phyloP scores from a whole-genome alignment of 1,140 invertebrate genomes.

The Meloidogyne hapla region DNA sequence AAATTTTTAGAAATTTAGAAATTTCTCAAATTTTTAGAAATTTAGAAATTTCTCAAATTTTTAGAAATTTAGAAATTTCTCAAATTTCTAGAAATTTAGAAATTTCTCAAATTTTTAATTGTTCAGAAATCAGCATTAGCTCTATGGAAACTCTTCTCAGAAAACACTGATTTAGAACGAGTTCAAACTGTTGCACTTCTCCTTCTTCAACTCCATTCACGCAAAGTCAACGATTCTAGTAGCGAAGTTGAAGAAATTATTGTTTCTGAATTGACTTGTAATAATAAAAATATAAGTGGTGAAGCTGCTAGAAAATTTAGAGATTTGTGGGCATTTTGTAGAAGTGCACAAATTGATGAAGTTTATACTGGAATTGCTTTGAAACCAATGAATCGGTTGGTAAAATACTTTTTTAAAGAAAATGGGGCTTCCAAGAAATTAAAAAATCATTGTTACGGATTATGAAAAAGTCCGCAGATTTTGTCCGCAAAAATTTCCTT shows the following conservation, averaged over 20 bases:
- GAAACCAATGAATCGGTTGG: constrained; percentile 57
- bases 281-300: constrained; percentile 43
- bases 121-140: constrained; percentile 42
- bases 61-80: too few relatives aligned
- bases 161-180: constrained; percentile 21
- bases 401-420: background rate
- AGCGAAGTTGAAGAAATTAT: constrained; percentile 63
- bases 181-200: constrained; percentile 42
- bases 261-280: constrained; percentile 52
- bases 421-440: background rate
- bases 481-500: too few relatives aligned
- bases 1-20: too few relatives aligned
- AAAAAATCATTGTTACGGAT: too few relatives aligned
- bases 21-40: too few relatives aligned
- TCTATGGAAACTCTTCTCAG: constrained; percentile 41
- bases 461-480: background rate
- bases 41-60: too few relatives aligned
- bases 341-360: constrained; percentile 40
- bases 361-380: constrained; percentile 30
- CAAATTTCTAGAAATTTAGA: too few relatives aligned
- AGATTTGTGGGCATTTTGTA: constrained; percentile 51
- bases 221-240: constrained; percentile 43
- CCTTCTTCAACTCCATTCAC: constrained; percentile 55
- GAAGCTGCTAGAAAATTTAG: constrained; percentile 56
- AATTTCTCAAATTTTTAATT: too few relatives aligned